Conservation (phyloP, 2,888 invertebrate genomes). For the Xestia xanthographa region DNA sequence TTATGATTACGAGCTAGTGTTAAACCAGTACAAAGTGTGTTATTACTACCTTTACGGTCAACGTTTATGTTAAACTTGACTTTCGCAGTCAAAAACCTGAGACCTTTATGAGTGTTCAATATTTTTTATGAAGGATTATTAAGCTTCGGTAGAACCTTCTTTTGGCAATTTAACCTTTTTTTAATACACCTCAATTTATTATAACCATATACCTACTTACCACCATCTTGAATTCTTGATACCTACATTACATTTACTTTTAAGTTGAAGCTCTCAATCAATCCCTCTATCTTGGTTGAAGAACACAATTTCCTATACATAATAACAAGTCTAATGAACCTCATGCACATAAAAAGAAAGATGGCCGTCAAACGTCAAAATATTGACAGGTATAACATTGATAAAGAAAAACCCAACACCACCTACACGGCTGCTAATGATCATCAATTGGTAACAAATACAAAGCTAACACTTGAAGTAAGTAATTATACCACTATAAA, state of each 20-base stretch:
- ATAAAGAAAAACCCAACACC: conserved; percentile 13
- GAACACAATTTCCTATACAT: background rate
- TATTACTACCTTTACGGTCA: conserved; percentile 39
- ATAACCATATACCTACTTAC: background rate
- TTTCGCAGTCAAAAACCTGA: conserved; percentile 35
- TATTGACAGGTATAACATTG: conserved; percentile 14
- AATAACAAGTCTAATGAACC: conserved; percentile 4
- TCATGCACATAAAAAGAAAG: background rate
- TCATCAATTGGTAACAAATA: conserved; percentile 37
- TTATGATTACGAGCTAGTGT: conserved; percentile 54
- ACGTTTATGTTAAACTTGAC: conserved; percentile 36
- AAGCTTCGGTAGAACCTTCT: conserved; percentile 15
- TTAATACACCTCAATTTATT: background rate
- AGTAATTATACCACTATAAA: conserved; percentile 55
- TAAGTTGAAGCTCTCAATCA: background rate
- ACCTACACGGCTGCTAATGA: conserved; percentile 24
- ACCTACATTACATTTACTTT: background rate
- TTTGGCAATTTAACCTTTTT: conserved; percentile 23
- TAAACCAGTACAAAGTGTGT: conserved; percentile 50
- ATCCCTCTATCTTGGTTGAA: background rate
- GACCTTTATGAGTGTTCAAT: conserved; percentile 38
- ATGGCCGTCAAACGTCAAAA: conserved; percentile 7
- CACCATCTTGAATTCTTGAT: background rate
- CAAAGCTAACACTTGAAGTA: conserved; percentile 33
- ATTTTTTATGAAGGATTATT: conserved; percentile 40